Base-by-base conservation (phyloP, 1,140 invertebrate species). In the Caenorhabditis latens region DNA sequence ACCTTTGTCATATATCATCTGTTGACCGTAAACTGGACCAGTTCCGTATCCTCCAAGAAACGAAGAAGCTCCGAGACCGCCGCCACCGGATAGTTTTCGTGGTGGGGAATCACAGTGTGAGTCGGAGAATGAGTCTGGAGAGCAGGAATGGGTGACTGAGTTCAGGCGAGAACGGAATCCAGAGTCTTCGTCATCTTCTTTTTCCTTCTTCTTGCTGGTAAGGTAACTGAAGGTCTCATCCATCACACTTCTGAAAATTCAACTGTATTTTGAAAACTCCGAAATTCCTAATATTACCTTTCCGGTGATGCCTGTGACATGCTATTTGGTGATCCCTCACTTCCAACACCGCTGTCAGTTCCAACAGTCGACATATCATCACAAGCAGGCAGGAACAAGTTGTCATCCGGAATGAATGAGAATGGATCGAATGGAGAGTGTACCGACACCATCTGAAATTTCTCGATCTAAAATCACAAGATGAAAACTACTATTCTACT, bases 151-250 rank as follows among this genome's bases (percentile, higher is more conserved):
- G n/a, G 71, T 79, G n/a, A 79, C 85, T 24, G 86, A 88, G 65
- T 87, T 89, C 19, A 89, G 55, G 46, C 88, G 84, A 48, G 57
- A 83, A 50, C 88, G 83, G 88, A 89, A 89, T 43, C 88, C 88
- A 40, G 65, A 83, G 24, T 89, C 88, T 48, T 88, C 88, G 53
- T 89, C 88, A 83, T 89, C 88, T 21, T 89, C 88, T 53, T 88
- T 89, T 67, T 84, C 83, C 55, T 84, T 87, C 75, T 85, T 84
- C 84, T 85, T 88, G 19, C 61, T 11, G 21, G 21, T 46, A n/a
- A 86, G 9, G 24, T 63, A 79, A 24, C 71, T 71, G 79, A 48
- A 86, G 0, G 82, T n/a, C 16, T 86, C 86, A 3, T 79, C 86
- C 50, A 79, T 32, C 14, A 19, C 71, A 14, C 24, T 50, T 79